phyloP scores from a whole-genome alignment of 2,888 invertebrate genomes.

The Platycnemis pennipes region DNA sequence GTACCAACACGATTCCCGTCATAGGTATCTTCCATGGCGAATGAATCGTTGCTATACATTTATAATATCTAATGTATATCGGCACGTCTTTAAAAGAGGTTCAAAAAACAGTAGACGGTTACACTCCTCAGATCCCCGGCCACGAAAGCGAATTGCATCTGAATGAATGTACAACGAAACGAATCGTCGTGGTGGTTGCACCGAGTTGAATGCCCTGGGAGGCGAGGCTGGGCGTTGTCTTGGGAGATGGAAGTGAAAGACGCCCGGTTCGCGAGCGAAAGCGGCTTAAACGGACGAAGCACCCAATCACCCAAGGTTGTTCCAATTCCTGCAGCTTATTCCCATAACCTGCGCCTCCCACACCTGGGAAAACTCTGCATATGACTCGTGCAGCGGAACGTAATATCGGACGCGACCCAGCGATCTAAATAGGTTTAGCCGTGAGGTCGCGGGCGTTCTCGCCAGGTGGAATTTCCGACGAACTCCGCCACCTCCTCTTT shows the following conservation, averaged over 20 bases:
- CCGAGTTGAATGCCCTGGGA: slow-evolving; percentile 41
- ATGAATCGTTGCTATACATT: too few species aligned
- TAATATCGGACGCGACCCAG: neutral
- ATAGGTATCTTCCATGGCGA: too few species aligned
- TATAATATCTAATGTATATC: too few species aligned
- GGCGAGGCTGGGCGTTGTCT: neutral
- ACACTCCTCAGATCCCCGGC: neutral
- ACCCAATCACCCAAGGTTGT: slow-evolving; percentile 50
- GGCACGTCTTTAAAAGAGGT: too few species aligned
- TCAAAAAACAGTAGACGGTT: too few species aligned
- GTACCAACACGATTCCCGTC: too few species aligned
- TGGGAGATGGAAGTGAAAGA: neutral
- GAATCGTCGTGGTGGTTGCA: neutral
- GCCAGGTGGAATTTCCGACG: too few species aligned
- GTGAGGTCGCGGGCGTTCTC: neutral
- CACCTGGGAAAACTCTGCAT: neutral
- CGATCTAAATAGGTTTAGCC: neutral
- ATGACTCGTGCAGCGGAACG: neutral
- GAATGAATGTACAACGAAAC: neutral
- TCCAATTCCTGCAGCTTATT: slow-evolving; percentile 61
- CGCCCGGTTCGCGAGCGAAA: too few species aligned
- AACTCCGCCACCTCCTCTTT: too few species aligned
- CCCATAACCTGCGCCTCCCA: neutral
- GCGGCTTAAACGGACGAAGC: neutral
- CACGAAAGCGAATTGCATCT: neutral